A percentile compares a stretch with the other conserved stretches of the same genome.
These are phyloP conservation scores for Vanessa tameamea DNA, from an alignment of 1,140 invertebrate species.

Conservation along the genomic window DNA sequence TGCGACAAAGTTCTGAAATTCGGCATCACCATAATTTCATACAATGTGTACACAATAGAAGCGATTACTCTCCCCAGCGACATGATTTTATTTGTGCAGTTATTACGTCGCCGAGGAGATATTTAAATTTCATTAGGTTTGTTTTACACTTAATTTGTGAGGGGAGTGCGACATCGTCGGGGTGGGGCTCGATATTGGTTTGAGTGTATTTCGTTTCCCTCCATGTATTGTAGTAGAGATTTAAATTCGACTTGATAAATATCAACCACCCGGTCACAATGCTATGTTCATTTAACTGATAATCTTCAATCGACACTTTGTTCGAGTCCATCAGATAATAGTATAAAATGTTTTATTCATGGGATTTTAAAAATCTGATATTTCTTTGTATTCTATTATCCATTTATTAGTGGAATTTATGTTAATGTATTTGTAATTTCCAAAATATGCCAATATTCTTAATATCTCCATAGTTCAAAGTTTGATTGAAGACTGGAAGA, in stretches of 20 bases:
- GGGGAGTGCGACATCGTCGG: slow-evolving; percentile 66
- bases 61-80: slow-evolving; percentile 76
- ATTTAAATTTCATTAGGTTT: slow-evolving; percentile 81
- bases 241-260: slow-evolving; percentile 68
- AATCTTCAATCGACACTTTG: slow-evolving; percentile 41
- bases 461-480: no score
- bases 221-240: slow-evolving; percentile 62
- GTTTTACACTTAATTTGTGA: slow-evolving; percentile 81
- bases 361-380: not conserved
- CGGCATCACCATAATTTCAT: slow-evolving; percentile 53
- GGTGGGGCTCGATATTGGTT: slow-evolving; percentile 68
- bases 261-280: slow-evolving; percentile 50
- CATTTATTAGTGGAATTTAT: no score
- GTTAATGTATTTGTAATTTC: no score
- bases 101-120: slow-evolving; percentile 76
- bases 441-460: no score
- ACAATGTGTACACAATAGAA: slow-evolving; percentile 77
- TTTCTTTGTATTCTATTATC: no score
- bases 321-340: not conserved
- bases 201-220: slow-evolving; percentile 67
- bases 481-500: no score
- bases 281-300: slow-evolving; percentile 34
- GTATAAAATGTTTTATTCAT: not conserved
- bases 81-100: slow-evolving; percentile 79
- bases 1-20: slow-evolving; percentile 50